A percentile compares a stretch with the other conserved stretches of the same genome.
phyloP scores from a whole-genome alignment of 2,888 invertebrate genomes.

The Oligia latruncula region DNA sequence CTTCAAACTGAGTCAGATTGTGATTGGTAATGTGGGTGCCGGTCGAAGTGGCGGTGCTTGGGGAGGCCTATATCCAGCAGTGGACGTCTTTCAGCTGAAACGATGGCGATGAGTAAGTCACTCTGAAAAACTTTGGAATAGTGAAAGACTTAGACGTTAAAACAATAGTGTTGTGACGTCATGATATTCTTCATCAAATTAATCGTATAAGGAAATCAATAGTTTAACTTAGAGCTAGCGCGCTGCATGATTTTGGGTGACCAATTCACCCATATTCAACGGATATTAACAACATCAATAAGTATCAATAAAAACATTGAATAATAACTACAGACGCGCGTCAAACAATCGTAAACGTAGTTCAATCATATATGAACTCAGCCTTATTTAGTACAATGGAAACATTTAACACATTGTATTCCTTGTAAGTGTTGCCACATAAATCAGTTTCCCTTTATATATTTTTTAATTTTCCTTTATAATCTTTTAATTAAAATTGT shows the following conservation, averaged over 20 bases:
- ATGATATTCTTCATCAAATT: neutral
- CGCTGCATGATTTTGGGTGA: neutral
- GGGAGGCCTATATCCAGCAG: too few species aligned
- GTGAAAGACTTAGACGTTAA: neutral
- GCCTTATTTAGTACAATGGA: conserved; percentile 35
- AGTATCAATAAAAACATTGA: neutral
- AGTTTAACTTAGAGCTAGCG: neutral
- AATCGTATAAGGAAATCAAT: neutral
- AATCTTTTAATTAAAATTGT: conserved; percentile 26
- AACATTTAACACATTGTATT: conserved; percentile 16
- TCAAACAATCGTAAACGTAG: neutral
- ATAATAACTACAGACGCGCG: neutral
- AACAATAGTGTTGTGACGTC: neutral
- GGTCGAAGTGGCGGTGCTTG: too few species aligned
- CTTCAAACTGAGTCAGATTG: too few species aligned
- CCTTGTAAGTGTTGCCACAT: conserved; percentile 23
- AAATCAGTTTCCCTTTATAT: conserved; percentile 18
- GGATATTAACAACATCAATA: neutral
- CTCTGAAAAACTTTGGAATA: neutral
- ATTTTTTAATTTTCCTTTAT: conserved; percentile 19
- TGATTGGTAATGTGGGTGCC: neutral
- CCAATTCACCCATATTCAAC: neutral
- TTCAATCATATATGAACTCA: neutral
- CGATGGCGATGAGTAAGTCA: neutral
- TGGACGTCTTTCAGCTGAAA: neutral